Evolutionary conservation across 1,140 invertebrate genomes (phyloP).

Genomic region (Platyscapa corneri): DNA sequence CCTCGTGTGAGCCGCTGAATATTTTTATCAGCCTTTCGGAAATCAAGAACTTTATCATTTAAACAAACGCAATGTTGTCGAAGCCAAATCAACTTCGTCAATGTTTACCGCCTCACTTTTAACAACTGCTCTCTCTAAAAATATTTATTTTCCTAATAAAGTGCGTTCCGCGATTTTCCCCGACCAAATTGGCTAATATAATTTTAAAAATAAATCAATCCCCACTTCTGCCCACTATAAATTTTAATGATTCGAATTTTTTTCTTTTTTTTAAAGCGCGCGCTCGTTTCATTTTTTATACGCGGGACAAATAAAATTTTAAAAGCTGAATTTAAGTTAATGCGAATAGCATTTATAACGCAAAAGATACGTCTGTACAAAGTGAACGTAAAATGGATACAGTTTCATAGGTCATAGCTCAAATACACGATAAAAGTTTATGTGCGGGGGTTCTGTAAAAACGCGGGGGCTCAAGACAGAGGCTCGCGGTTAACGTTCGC

Average conservation of each 20-base stretch:
- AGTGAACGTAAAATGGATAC: constrained; percentile 3
- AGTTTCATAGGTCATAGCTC: not conserved
- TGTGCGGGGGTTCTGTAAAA: not conserved
- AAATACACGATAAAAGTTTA: not conserved
- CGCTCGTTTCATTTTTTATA: not conserved
- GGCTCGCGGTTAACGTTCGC: no score
- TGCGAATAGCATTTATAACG: constrained; percentile 3
- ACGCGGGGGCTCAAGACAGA: not conserved
- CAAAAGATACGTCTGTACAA: not conserved
- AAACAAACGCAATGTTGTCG: not conserved
- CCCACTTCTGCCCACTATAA: not conserved
- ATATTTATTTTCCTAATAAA: constrained; percentile 2
- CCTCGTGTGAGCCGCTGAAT: not conserved
- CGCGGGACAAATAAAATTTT: not conserved
- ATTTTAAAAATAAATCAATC: not conserved
- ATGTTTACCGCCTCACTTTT: not conserved
- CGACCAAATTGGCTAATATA: not conserved
- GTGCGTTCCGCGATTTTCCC: not conserved
- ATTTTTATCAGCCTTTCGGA: not conserved
- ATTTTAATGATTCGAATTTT: not conserved
- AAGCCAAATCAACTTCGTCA: not conserved
- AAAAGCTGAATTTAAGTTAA: not conserved
- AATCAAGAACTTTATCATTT: not conserved
- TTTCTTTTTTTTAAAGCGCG: not conserved
- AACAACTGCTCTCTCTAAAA: not conserved